These are phyloP conservation scores for Chunga burmeisteri DNA, from an alignment of 2,113 vertebrate genomes.

Conservation along the genomic window DNA sequence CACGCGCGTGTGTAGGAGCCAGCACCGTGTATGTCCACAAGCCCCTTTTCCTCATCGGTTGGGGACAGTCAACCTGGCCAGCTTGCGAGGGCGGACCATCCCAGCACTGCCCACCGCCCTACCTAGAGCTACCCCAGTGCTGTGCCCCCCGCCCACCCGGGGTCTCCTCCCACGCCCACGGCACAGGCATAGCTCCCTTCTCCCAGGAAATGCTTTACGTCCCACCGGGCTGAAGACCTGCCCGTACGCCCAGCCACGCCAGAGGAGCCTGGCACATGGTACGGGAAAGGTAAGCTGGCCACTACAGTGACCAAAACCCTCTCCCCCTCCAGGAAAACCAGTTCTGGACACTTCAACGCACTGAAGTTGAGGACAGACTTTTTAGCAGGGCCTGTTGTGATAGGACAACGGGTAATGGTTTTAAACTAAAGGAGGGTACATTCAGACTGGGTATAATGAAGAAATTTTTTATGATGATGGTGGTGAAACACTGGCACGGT, in stretches of 20 bases:
- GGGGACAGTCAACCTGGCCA: not conserved
- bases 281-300: not conserved
- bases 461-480: accelerated
- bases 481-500: not conserved
- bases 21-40: accelerated
- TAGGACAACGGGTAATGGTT: not conserved
- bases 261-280: accelerated
- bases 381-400: accelerated
- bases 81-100: not conserved
- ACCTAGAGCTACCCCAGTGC: not conserved
- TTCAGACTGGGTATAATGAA: not conserved
- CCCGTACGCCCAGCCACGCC: accelerated
- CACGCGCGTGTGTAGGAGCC: accelerated
- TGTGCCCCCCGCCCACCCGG: accelerated
- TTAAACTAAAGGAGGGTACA: not conserved
- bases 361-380: not conserved
- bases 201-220: not conserved
- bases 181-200: not conserved
- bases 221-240: not conserved
- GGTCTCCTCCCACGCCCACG: not conserved
- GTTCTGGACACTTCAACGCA: not conserved
- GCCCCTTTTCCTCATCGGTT: not conserved
- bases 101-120: not conserved
- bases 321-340: not conserved
- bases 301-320: not conserved